Conservation (phyloP, 2,888 invertebrate genomes). For the Cephus rjabovi region DNA sequence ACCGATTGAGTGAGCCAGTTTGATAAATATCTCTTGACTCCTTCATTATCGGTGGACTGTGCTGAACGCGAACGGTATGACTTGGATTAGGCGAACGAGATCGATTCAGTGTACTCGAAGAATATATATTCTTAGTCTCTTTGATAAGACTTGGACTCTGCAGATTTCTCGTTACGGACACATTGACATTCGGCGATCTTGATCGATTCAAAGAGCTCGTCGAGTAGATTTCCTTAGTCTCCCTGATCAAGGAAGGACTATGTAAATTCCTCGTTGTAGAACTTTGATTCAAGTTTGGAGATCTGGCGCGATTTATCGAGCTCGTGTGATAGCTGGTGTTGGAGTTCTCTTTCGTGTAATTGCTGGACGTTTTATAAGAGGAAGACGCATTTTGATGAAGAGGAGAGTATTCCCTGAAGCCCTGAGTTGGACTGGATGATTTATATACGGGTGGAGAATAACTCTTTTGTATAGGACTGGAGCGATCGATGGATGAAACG, state of each 20-base stretch:
- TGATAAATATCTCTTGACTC: conserved; percentile 57
- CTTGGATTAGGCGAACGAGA: conserved; percentile 42
- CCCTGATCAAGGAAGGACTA: conserved; percentile 53
- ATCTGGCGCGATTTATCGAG: conserved; percentile 46
- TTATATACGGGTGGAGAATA: conserved; percentile 51
- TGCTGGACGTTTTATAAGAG: conserved; percentile 49
- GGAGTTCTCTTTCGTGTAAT: conserved; percentile 37
- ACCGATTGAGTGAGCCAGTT: conserved; percentile 49
- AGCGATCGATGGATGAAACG: conserved; percentile 34
- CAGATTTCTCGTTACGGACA: conserved; percentile 9
- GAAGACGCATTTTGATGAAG: conserved; percentile 41
- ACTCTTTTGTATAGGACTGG: conserved; percentile 45
- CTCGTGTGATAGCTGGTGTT: conserved; percentile 35
- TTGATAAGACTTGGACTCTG: conserved; percentile 50
- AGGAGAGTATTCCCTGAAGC: conserved; percentile 38
- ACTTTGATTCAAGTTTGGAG: conserved; percentile 45
- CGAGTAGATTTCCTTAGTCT: conserved; percentile 57
- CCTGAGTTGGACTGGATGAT: conserved; percentile 48
- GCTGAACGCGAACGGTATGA: conserved; percentile 22
- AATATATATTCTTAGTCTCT: conserved; percentile 50
- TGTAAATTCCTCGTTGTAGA: conserved; percentile 39
- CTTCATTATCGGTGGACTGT: conserved; percentile 45
- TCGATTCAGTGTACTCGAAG: conserved; percentile 41
- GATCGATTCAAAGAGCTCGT: conserved; percentile 44
- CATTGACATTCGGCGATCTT: conserved; percentile 38